Base-by-base conservation (phyloP, 2,113 vertebrate species). In the Phasianus colchicus region DNA sequence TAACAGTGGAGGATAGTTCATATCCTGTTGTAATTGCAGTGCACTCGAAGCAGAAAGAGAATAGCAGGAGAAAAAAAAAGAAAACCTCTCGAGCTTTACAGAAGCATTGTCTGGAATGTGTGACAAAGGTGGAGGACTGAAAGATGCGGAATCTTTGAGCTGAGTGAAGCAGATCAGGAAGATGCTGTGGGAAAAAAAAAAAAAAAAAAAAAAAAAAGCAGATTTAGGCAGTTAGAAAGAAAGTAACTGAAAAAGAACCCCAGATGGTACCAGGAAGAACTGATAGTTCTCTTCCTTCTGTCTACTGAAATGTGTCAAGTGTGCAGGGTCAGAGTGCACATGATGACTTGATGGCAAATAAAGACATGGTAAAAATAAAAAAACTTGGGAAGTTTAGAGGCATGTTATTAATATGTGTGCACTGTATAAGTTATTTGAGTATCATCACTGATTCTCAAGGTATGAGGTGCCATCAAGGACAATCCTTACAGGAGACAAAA, bases 1-100 rank as follows among this genome's bases (percentile, higher is more conserved):
- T 96, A 94, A 95, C 34, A 9, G 90, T 50, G 74, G 86, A 96
- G 84, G 92, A 92, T 95, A 95, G 94, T 95, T 95, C 96, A 94
- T 96, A 92, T 91, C 83, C 80, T 93, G 93, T 95, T 89, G 92
- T 86, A 95, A 95, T 91, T 84, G 93, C 95, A 80, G 60, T 45
- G 67, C 86, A 88, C 94, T 96, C 3, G 5, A 67, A 95, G 52
- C 71, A 70, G 86, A 95, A 87, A 89, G 71, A 91, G 84, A 96
- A 92, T 36, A 54, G 61, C 32, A 65, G 64, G 12, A 40, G 2
- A 2, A 4, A n/a, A 61, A 88, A 88, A 63, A 72, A 74, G 67
- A 36, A 6, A 1, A 34, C 84, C 81, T 93, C 74, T 65, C 34
- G 89, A 92, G 78, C 30, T 95, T 89, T 89, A 58, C 11, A 91